Conservation (phyloP, 2,113 vertebrate genomes). For the Solea solea region DNA sequence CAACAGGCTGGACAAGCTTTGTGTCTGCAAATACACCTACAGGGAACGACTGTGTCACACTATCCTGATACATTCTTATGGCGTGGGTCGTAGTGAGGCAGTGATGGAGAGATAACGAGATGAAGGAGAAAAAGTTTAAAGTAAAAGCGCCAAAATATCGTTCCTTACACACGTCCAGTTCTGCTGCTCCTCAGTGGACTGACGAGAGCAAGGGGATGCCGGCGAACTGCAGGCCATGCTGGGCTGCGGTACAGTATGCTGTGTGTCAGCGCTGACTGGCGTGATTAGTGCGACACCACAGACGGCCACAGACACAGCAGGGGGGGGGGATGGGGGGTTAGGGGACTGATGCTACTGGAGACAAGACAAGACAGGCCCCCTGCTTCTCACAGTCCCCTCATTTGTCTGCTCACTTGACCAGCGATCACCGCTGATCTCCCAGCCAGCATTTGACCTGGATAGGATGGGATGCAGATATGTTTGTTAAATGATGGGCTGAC, state of each 20-base stretch:
- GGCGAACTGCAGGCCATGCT: constrained; percentile 40
- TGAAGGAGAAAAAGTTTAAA: neutral
- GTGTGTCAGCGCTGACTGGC: constrained; percentile 71
- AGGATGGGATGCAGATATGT: constrained; percentile 32
- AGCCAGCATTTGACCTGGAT: constrained; percentile 46
- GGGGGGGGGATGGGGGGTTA: constrained; percentile 23
- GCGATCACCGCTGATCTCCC: constrained; percentile 56
- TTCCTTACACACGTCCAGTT: neutral
- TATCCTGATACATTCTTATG: neutral
- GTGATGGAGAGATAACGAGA: neutral
- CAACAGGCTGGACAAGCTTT: constrained; percentile 50
- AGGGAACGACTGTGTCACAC: constrained; percentile 43
- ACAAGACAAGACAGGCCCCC: constrained; percentile 56
- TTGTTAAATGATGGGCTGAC: constrained; percentile 59
- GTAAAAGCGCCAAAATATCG: neutral
- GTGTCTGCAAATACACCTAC: constrained; percentile 37
- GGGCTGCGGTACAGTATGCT: constrained; percentile 57
- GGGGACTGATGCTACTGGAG: constrained; percentile 48
- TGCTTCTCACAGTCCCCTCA: constrained; percentile 53
- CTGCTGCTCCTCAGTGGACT: constrained; percentile 25
- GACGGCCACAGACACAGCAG: constrained; percentile 51
- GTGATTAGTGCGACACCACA: constrained; percentile 62
- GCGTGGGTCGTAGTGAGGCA: neutral
- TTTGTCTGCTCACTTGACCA: constrained; percentile 67
- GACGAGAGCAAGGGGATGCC: constrained; percentile 47